phyloP scores from a whole-genome alignment of 2,888 invertebrate genomes.

The Chrysolina americana region DNA sequence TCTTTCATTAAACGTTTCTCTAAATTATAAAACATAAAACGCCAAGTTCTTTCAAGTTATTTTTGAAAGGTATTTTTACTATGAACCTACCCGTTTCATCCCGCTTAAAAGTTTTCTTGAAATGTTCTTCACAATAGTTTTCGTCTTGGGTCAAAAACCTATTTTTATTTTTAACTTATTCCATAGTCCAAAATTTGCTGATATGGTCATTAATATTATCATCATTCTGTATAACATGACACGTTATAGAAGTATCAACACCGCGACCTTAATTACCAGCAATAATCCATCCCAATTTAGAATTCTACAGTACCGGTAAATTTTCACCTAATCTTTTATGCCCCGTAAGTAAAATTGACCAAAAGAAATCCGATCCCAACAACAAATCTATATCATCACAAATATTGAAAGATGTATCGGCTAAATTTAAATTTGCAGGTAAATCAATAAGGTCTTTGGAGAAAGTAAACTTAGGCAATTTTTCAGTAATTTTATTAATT shows the following conservation, averaged over 20 bases:
- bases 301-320: neutral
- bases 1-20: neutral
- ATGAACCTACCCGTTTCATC: neutral
- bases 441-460: conserved; percentile 10
- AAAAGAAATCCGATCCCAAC: conserved; percentile 30
- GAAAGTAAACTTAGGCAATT: conserved; percentile 20
- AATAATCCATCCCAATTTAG: conserved; percentile 17
- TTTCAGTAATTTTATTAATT: conserved; percentile 23
- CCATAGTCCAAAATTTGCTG: conserved; percentile 17
- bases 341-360: conserved; percentile 13
- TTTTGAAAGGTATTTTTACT: conserved; percentile 10
- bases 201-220: conserved; percentile 11
- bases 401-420: conserved; percentile 27
- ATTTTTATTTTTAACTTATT: conserved; percentile 7
- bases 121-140: neutral
- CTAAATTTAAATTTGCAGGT: conserved; percentile 29
- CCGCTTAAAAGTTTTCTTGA: neutral
- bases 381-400: neutral
- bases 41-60: neutral
- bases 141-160: neutral
- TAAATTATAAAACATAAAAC: neutral
- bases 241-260: neutral
- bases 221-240: neutral
- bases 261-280: conserved; percentile 4
- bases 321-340: conserved; percentile 24